Evolutionary conservation across 2,888 invertebrate species (phyloP), one percentile per base, ranked within the genome.

Genomic region (Chloroclystis v-ata): DNA sequence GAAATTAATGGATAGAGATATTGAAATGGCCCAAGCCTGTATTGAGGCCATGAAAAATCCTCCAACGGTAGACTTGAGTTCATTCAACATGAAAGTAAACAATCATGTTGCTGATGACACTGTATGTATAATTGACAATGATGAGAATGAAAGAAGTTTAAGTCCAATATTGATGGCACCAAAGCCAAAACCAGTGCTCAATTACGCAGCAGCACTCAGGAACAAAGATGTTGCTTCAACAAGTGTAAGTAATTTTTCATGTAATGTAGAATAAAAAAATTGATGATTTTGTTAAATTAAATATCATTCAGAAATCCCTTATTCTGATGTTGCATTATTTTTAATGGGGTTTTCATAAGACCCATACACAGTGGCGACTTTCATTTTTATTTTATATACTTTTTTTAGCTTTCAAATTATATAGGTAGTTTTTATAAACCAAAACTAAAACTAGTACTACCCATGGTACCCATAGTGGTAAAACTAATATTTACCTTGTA

Each of bases 11-110:
- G 74, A 75, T 43, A 67, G 72, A 47, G 78, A 86, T 57, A 52
- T 68, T 28, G 85, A 84, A 64, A 82, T 87, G 80, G 82, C 80
- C 1, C 63, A 78, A 55, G 85, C 80, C 8, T 87, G 86, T 59
- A 66, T 81, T 12, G 74, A 78, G 52, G 85, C 84, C 28, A 52
- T 87, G 44, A 73, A 72, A 54, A 75, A 74, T 38, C 75, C 80
- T 26, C 13, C 43, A 6, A 67, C 66, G 52, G 64, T 75, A 25
- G 76, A 85, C 52, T 60, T 82, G 28, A 79, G 72, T 65, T 58
- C 69, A 33, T 73, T 72, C 42, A 78, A 77, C 58, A 59, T 74
- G 50, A 55, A 77, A 20, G 59, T 72, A 35, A 72, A 71, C 33
- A 74, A 72, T 45, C 65, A 72, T 52, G 38, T 66, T 25, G 53